A percentile compares a stretch with the other conserved stretches of the same genome.
phyloP scores from a whole-genome alignment of 2,888 invertebrate species.

The Tridacna crocea region DNA sequence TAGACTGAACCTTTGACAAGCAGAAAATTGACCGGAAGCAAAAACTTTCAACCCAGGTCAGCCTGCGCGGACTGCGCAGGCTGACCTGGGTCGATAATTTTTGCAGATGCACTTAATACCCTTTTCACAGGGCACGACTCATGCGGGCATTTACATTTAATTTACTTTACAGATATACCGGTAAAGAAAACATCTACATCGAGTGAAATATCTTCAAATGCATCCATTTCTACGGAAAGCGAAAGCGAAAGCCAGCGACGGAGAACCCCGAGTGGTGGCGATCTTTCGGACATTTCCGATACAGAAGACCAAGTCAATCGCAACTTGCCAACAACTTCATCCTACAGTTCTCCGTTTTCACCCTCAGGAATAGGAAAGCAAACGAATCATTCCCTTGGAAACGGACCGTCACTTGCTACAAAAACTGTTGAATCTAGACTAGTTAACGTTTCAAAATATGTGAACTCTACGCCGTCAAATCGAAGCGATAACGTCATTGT shows the following conservation, averaged over 20 bases:
- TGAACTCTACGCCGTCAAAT: not conserved
- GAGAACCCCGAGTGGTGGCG: constrained; percentile 26
- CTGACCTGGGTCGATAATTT: too few species aligned
- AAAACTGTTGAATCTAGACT: not conserved
- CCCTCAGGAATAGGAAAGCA: constrained; percentile 22
- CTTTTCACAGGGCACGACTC: too few species aligned
- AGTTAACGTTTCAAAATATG: constrained; percentile 4
- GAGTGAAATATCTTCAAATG: not conserved
- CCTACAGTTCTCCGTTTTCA: not conserved
- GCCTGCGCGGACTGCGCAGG: too few species aligned
- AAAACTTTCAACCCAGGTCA: too few species aligned
- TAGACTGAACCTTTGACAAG: too few species aligned
- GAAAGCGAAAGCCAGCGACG: constrained; percentile 35
- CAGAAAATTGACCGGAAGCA: too few species aligned
- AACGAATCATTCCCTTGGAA: constrained; percentile 9
- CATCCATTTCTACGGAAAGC: not conserved
- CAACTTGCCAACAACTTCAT: not conserved
- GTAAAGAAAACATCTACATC: constrained; percentile 6
- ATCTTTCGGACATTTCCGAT: constrained; percentile 69
- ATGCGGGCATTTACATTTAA: too few species aligned
- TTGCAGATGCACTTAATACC: too few species aligned
- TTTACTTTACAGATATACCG: not conserved
- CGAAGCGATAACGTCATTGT: not conserved
- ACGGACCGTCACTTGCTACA: not conserved
- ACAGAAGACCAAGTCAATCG: constrained; percentile 45